phyloP scores from a whole-genome alignment of 2,113 vertebrate genomes.

The Stegastes partitus region DNA sequence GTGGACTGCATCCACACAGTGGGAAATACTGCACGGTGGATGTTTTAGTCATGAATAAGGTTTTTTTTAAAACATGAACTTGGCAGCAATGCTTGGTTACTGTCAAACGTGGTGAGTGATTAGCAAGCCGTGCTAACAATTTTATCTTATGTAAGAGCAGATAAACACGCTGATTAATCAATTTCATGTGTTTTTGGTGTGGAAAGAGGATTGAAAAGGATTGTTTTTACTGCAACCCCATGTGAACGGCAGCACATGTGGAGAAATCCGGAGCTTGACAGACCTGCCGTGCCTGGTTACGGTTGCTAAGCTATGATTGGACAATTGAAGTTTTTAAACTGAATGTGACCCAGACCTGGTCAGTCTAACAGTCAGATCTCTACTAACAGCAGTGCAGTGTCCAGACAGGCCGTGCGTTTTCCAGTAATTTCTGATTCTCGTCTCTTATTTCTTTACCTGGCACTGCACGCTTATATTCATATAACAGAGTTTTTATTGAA shows the following conservation, averaged over 20 bases:
- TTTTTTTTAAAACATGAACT: neutral
- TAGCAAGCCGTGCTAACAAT: neutral
- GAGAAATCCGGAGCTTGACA: slow-evolving; percentile 38
- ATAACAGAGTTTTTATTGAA: slow-evolving; percentile 49
- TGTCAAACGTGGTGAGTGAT: too few species aligned
- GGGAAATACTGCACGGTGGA: too few species aligned
- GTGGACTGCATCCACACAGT: too few species aligned
- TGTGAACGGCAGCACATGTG: neutral
- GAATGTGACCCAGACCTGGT: slow-evolving; percentile 39
- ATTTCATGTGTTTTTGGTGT: slow-evolving; percentile 11
- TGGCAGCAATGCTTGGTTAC: neutral
- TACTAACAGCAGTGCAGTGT: slow-evolving; percentile 17
- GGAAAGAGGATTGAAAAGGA: neutral
- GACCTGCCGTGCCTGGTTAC: neutral
- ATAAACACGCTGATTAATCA: neutral
- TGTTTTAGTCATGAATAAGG: too few species aligned
- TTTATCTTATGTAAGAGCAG: neutral
- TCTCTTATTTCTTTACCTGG: slow-evolving; percentile 60
- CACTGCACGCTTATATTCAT: slow-evolving; percentile 31
- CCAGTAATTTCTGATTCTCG: slow-evolving; percentile 45
- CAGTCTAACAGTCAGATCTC: slow-evolving; percentile 36
- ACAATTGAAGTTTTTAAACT: slow-evolving; percentile 49
- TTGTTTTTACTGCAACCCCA: slow-evolving; percentile 7
- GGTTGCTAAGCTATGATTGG: slow-evolving; percentile 17
- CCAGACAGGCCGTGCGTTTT: slow-evolving; percentile 42